Evolutionary conservation across 1,140 invertebrate genomes (phyloP), one percentile per base, ranked within the genome.

Genomic region (Drosophila mayri): DNA sequence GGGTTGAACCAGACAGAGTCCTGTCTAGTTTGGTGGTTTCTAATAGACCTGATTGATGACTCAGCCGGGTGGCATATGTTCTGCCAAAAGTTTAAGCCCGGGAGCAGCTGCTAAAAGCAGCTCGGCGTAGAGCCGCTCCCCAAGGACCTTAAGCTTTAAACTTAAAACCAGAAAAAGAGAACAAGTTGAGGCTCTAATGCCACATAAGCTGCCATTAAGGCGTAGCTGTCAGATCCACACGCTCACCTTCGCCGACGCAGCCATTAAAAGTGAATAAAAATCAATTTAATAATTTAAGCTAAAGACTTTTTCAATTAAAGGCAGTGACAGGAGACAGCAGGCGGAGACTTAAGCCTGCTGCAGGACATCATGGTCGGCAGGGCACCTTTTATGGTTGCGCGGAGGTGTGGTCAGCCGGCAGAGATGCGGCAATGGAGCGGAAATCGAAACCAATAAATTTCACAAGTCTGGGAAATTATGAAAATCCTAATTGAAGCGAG

Each of bases 281-380:
- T 88, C 85, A 88, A 88, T 81, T 88, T 84, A 88, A 88, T 88
- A 87, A 88, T 88, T 88, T 82, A 88, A 61, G 77, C 77, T 81
- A 88, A 90, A 90, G 79, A 72, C 74, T 77, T 67, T 77, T 88
- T 78, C 80, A 84, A 88, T 87, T 87, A 87, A 87, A 54, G 81
- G 55, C 40, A 50, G 43, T 81, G 66, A 50, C 60, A 61, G 16
- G 14, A 55, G 64, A 79, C 72, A 73, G 40, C 77, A 77, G 61
- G 41, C 60, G 35, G 14, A n/a, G 52, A 25, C 52, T 16, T 63
- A 63, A 79, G 63, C 78, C 49, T 25, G 47, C 32, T 32, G 40
- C 58, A 62, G 44, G 58, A 58, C 64, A 71, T 50, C 65, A 41
- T 40, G 57, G 63, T 41, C 80, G 74, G 76, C 80, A 64, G 80